Percentiles rank a stretch among this genome's conserved stretches.
Conservation (phyloP, 2,113 vertebrate genomes). For the Callopanchax toddi region DNA sequence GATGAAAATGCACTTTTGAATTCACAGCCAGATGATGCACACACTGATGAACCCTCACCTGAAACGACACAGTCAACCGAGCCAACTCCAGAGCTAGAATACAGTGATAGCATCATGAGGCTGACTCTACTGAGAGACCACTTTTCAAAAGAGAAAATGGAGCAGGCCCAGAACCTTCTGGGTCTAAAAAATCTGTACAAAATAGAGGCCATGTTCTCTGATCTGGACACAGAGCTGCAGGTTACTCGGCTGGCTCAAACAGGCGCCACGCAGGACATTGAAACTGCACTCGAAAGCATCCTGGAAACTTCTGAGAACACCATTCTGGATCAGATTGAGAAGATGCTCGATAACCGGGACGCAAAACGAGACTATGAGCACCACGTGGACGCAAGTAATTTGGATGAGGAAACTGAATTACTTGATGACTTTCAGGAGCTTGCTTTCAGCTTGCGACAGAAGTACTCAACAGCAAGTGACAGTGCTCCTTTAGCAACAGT, state of each 20-base stretch:
- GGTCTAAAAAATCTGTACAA: constrained; percentile 77
- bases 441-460: constrained; percentile 87
- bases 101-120: constrained; percentile 69
- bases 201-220: constrained; percentile 86
- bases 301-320: constrained; percentile 84
- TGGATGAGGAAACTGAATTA: constrained; percentile 84
- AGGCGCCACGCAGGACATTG: constrained; percentile 71
- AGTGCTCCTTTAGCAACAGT: constrained; percentile 67
- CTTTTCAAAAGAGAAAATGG: constrained; percentile 80
- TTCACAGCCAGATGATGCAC: constrained; percentile 35
- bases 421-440: constrained; percentile 92
- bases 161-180: constrained; percentile 81
- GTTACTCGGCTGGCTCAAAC: constrained; percentile 64
- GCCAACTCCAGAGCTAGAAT: constrained; percentile 57
- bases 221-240: constrained; percentile 85
- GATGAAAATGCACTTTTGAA: constrained; percentile 88
- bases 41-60: constrained; percentile 3
- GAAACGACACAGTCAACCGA: neutral
- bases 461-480: constrained; percentile 79
- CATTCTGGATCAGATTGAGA: constrained; percentile 86
- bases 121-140: constrained; percentile 82
- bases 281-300: constrained; percentile 85
- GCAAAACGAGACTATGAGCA: constrained; percentile 56
- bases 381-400: constrained; percentile 63
- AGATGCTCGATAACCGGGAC: constrained; percentile 81